Evolutionary conservation across 1,140 invertebrate genomes (phyloP).

Genomic region (Heliconius congener): DNA sequence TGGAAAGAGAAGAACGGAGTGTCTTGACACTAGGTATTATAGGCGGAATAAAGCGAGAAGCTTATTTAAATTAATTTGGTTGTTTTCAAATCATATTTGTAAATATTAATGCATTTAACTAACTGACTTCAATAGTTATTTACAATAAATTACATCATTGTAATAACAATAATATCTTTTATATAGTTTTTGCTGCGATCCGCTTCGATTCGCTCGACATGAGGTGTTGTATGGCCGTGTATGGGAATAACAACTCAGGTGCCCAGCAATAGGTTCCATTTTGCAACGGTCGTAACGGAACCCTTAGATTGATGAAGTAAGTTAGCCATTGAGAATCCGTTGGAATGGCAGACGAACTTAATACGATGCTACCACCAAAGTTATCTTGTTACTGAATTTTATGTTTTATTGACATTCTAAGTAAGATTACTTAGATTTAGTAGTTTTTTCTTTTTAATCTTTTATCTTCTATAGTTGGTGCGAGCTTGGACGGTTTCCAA

Average conservation of each 20-base stretch:
- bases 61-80: not conserved
- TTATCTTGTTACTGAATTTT: not conserved
- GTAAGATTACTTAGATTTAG: not conserved
- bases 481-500: no score
- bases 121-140: not conserved
- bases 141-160: constrained; percentile 5
- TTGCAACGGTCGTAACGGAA: not conserved
- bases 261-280: not conserved
- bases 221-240: constrained; percentile 24
- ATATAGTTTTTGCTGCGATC: constrained; percentile 16
- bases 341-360: constrained; percentile 17
- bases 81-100: not conserved
- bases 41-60: no score
- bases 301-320: constrained; percentile 21
- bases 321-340: constrained; percentile 23
- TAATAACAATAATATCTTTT: not conserved
- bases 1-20: no score
- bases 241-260: not conserved
- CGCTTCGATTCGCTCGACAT: constrained; percentile 38
- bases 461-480: not conserved
- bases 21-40: no score
- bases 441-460: not conserved
- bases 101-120: not conserved
- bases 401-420: not conserved
- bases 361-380: not conserved